phyloP scores from a whole-genome alignment of 2,888 invertebrate species.

The Xestia sexstrigata region DNA sequence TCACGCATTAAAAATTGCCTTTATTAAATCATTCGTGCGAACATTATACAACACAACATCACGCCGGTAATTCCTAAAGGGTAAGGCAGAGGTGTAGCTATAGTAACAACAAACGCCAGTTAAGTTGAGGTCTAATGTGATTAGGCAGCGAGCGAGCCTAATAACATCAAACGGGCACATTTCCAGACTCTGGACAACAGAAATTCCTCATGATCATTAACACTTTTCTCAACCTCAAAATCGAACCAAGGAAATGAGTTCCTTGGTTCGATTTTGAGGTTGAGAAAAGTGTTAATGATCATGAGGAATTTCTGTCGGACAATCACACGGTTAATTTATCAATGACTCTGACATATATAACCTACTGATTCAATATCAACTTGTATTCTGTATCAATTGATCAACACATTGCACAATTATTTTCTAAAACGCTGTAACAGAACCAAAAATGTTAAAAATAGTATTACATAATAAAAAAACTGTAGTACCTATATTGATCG shows the following conservation, averaged over 20 bases:
- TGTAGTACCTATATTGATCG: constrained; percentile 3
- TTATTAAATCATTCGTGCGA: constrained; percentile 25
- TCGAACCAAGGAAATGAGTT: too few relatives aligned
- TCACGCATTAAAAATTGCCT: constrained; percentile 4
- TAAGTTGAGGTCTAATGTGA: not conserved
- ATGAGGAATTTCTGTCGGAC: constrained; percentile 34
- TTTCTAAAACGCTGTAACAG: constrained; percentile 12
- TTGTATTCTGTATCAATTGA: constrained; percentile 20
- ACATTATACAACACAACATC: not conserved
- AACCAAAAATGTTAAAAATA: constrained; percentile 3
- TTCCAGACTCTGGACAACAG: too few relatives aligned
- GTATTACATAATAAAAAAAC: constrained; percentile 22
- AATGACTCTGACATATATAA: constrained; percentile 52
- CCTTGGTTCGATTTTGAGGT: too few relatives aligned
- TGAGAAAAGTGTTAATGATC: too few relatives aligned
- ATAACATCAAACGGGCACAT: not conserved
- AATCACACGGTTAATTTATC: constrained; percentile 67
- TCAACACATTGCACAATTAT: constrained; percentile 26
- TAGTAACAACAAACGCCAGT: not conserved
- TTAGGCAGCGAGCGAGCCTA: not conserved
- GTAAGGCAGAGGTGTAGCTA: not conserved
- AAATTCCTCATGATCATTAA: not conserved
- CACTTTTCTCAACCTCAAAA: not conserved
- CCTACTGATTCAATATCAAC: constrained; percentile 10
- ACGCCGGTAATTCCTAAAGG: not conserved